Percentiles rank a stretch among this genome's conserved stretches.
Evolutionary conservation across 64 coral and sea anemone species (phyloP).

Genomic region (Exaiptasia diaphana): DNA sequence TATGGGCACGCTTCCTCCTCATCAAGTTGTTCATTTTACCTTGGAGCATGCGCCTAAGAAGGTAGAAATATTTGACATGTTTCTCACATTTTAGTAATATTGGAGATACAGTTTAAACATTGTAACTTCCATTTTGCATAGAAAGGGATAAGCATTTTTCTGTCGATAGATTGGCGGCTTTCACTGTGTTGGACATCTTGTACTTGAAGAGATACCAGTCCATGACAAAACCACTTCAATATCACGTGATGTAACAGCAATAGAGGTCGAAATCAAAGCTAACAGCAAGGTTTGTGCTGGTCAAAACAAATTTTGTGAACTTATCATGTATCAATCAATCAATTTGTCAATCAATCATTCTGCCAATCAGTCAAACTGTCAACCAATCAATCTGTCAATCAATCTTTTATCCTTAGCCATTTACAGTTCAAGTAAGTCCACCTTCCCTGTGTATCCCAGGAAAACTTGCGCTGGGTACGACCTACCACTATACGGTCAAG

Average conservation of each 20-base stretch:
- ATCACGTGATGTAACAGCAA: constrained; percentile 75
- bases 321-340: not conserved
- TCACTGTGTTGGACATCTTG: constrained; percentile 77
- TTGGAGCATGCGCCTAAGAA: constrained; percentile 65
- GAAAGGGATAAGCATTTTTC: not conserved
- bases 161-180: constrained; percentile 55
- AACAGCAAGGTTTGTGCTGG: constrained; percentile 59
- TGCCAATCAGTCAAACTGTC: not conserved
- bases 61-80: constrained; percentile 19
- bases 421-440: constrained; percentile 69
- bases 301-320: not conserved
- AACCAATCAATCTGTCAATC: too few species aligned
- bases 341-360: too few species aligned
- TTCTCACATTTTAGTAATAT: not conserved
- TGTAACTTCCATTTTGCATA: not conserved
- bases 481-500: constrained; percentile 73
- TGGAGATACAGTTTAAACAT: not conserved
- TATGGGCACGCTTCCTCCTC: constrained; percentile 79
- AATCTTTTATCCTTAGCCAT: constrained; percentile 21
- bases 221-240: constrained; percentile 1
- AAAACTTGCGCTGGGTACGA: constrained; percentile 41
- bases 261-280: constrained; percentile 81
- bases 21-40: constrained; percentile 66
- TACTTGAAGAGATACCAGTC: constrained; percentile 81
- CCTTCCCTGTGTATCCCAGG: constrained; percentile 69